phyloP scores from a whole-genome alignment of 2,888 invertebrate species.

The Argyra leucocephala region DNA sequence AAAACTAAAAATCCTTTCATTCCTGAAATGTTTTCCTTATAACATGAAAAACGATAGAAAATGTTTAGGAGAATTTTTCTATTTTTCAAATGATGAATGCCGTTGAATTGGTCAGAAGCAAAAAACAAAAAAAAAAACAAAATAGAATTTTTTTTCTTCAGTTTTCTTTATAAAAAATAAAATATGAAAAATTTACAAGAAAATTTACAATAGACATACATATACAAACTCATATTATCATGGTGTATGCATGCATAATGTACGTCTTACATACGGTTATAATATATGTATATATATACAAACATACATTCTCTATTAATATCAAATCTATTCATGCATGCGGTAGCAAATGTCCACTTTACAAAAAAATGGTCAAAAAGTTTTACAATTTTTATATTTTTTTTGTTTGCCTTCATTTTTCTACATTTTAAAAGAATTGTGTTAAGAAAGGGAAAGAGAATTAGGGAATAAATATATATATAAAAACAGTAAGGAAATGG shows the following conservation, averaged over 20 bases:
- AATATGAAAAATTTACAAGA: too few relatives aligned
- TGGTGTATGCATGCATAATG: too few relatives aligned
- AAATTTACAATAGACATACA: too few relatives aligned
- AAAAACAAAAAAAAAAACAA: too few relatives aligned
- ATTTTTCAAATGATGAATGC: not conserved
- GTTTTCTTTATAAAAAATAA: too few relatives aligned
- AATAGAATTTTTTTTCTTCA: too few relatives aligned
- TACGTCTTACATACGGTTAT: too few relatives aligned
- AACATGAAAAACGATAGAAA: not conserved
- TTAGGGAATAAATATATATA: too few relatives aligned
- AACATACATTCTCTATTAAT: not conserved
- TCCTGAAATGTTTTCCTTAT: conserved; percentile 1
- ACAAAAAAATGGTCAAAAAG: not conserved
- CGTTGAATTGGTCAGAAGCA: not conserved
- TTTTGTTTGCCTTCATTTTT: not conserved
- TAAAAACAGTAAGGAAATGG: too few relatives aligned
- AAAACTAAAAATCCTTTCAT: not conserved
- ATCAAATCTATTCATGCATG: not conserved
- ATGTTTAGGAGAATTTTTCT: not conserved
- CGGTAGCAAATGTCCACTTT: not conserved
- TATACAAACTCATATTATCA: too few relatives aligned
- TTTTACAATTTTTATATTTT: not conserved
- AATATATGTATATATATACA: too few relatives aligned
- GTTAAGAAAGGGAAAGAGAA: too few relatives aligned
- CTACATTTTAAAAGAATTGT: not conserved